These are phyloP conservation scores for Marasmarcha lunaedactyla DNA, from an alignment of 2,888 invertebrate genomes.

Conservation along the genomic window DNA sequence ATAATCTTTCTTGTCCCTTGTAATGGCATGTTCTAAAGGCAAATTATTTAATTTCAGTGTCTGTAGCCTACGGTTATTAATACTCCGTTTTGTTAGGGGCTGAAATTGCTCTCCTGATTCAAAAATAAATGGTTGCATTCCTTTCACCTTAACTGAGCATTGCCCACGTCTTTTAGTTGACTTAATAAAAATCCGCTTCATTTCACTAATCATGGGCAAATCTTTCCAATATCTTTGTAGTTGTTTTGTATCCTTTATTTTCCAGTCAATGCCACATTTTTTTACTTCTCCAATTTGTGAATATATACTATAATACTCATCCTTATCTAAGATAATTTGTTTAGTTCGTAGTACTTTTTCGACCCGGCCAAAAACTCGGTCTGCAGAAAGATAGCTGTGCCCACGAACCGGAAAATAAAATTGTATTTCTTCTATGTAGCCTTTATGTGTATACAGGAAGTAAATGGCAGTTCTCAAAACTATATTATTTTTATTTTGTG, in stretches of 20 bases:
- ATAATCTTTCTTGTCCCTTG: slow-evolving; percentile 6
- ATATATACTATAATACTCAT: slow-evolving; percentile 6
- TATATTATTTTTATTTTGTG: slow-evolving; percentile 6
- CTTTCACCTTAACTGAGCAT: slow-evolving; percentile 1
- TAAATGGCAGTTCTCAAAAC: slow-evolving; percentile 2
- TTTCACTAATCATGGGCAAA: slow-evolving; percentile 4
- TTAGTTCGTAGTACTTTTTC: slow-evolving; percentile 2
- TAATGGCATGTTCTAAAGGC: slow-evolving; percentile 5
- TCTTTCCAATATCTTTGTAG: slow-evolving; percentile 5
- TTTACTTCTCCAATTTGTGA: slow-evolving; percentile 3
- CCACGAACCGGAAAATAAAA: slow-evolving; percentile 4
- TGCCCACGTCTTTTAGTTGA: not conserved
- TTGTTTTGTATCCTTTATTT: slow-evolving; percentile 5
- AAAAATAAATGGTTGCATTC: slow-evolving; percentile 2
- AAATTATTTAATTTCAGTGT: not conserved
- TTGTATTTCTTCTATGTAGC: not conserved
- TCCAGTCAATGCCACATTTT: slow-evolving; percentile 4
- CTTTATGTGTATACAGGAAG: slow-evolving; percentile 1
- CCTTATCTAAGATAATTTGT: slow-evolving; percentile 4
- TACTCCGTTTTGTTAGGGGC: not conserved
- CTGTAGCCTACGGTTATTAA: slow-evolving; percentile 2
- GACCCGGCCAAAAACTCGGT: slow-evolving; percentile 5
- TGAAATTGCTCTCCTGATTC: slow-evolving; percentile 2
- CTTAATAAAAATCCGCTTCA: slow-evolving; percentile 5
- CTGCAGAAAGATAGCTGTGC: slow-evolving; percentile 6